Percentiles rank a stretch among this genome's conserved stretches.
Evolutionary conservation across 2,113 vertebrate species (phyloP).

Genomic region (Etia nguti): DNA sequence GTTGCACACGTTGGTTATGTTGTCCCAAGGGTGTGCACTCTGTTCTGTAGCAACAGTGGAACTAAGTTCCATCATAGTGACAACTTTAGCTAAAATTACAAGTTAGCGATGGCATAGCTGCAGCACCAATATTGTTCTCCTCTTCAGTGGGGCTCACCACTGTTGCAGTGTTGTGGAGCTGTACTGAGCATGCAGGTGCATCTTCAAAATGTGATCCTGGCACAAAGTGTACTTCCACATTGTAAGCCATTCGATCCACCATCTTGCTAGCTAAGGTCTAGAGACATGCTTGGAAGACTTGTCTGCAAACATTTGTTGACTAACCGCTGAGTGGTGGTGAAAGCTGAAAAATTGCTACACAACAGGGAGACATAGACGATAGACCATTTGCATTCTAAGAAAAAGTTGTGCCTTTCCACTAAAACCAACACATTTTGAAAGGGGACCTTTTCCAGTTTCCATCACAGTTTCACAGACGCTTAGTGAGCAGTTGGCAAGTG

Average conservation of each 20-base stretch:
- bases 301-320: background rate
- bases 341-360: background rate
- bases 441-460: background rate
- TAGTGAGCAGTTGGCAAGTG: background rate
- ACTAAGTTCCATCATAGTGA: background rate
- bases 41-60: background rate
- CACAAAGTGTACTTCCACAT: background rate
- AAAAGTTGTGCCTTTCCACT: background rate
- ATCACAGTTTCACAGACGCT: background rate
- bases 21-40: background rate
- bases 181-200: background rate
- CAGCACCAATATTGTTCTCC: background rate
- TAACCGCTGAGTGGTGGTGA: too few relatives aligned
- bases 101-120: background rate
- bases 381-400: background rate
- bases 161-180: background rate
- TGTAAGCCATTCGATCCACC: accelerated
- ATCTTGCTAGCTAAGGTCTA: background rate
- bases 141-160: background rate
- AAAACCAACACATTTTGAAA: background rate
- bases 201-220: background rate
- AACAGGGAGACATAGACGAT: background rate
- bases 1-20: background rate
- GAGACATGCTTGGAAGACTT: background rate
- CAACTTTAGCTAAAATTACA: background rate